Evolutionary conservation across 2,797 vertebrate species (phyloP).

Genomic region (Eptatretus atami): DNA sequence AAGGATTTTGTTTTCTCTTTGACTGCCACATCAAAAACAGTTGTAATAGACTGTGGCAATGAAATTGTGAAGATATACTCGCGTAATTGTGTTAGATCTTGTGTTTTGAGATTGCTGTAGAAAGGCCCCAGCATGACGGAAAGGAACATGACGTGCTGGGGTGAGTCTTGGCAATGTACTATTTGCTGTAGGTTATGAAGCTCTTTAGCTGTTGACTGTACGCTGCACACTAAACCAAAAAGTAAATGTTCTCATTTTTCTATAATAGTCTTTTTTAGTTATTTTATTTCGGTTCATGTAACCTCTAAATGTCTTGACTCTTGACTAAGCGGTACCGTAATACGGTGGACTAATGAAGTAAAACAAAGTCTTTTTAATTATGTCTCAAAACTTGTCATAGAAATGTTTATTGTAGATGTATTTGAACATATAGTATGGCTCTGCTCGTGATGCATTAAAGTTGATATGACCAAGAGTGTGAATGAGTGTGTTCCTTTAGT

Average conservation of each 20-base stretch:
- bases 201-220: slow-evolving; percentile 5
- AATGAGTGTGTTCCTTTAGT: slow-evolving; percentile 1
- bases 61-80: slow-evolving; percentile 4
- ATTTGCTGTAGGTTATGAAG: slow-evolving; percentile 3
- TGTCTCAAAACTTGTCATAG: slow-evolving; percentile 99
- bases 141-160: not conserved
- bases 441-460: slow-evolving; percentile 99
- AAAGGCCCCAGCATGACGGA: too few relatives aligned
- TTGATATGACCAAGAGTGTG: slow-evolving; percentile 4
- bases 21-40: slow-evolving; percentile 4
- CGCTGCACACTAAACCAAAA: slow-evolving; percentile 59
- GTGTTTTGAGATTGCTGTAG: slow-evolving; percentile 2
- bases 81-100: slow-evolving; percentile 3
- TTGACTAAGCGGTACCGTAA: slow-evolving; percentile 99
- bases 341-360: slow-evolving; percentile 82
- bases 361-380: slow-evolving; percentile 30
- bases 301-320: slow-evolving; percentile 95
- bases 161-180: slow-evolving; percentile 3
- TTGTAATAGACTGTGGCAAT: slow-evolving; percentile 4
- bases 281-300: slow-evolving; percentile 99
- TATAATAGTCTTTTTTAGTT: slow-evolving; percentile 95
- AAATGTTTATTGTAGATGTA: slow-evolving; percentile 99
- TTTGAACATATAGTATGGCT: slow-evolving; percentile 99
- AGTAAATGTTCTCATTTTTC: slow-evolving; percentile 99
- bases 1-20: slow-evolving; percentile 3